These are phyloP conservation scores for Portevinia maculata DNA, from an alignment of 2,888 invertebrate species.

Conservation along the genomic window DNA sequence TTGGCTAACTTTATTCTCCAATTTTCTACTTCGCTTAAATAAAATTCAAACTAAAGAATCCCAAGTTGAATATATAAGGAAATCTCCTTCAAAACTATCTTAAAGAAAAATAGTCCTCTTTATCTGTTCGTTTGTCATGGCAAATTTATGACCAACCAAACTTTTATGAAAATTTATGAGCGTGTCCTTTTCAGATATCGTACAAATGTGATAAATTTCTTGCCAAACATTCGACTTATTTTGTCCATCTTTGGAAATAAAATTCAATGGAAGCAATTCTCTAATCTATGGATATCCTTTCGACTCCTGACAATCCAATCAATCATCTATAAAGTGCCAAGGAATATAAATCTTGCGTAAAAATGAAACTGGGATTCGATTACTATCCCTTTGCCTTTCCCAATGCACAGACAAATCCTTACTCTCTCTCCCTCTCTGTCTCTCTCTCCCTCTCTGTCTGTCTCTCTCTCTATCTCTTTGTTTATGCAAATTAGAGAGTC, in stretches of 20 bases:
- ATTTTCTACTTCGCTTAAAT: too few relatives aligned
- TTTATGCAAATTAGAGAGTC: not conserved
- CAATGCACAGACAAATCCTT: not conserved
- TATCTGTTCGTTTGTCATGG: not conserved
- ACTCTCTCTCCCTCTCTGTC: not conserved
- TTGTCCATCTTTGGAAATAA: constrained; percentile 16
- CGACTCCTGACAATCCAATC: constrained; percentile 32
- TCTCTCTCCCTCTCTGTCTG: too few relatives aligned
- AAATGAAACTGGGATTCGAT: constrained; percentile 25
- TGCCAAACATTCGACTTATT: constrained; percentile 23
- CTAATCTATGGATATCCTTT: constrained; percentile 9
- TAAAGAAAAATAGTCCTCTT: not conserved
- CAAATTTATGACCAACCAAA: constrained; percentile 40
- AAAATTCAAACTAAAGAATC: too few relatives aligned
- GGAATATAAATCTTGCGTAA: constrained; percentile 35
- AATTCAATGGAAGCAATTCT: constrained; percentile 6
- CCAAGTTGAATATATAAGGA: too few relatives aligned
- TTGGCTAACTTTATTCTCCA: too few relatives aligned
- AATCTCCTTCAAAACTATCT: too few relatives aligned
- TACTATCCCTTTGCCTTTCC: not conserved
- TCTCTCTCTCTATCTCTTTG: too few relatives aligned
- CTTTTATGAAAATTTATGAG: constrained; percentile 39
- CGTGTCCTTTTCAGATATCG: constrained; percentile 8
- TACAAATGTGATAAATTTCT: not conserved
- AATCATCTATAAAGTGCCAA: constrained; percentile 15